These are phyloP conservation scores for Anas platyrhynchos DNA, from an alignment of 2,113 vertebrate genomes.

Conservation along the genomic window DNA sequence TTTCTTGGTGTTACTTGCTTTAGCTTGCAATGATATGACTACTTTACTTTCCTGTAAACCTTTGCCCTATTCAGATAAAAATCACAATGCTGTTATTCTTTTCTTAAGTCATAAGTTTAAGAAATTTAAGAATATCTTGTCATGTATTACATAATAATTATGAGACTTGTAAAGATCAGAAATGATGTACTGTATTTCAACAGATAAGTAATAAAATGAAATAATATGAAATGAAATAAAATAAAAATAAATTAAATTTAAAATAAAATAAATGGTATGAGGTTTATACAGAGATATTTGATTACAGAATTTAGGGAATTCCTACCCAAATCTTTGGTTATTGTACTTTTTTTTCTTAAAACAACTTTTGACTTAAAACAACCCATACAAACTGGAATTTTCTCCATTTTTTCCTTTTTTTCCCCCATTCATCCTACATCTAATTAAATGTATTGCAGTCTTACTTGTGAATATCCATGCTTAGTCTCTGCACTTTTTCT, in stretches of 20 bases:
- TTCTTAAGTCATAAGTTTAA: background rate
- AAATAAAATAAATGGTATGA: background rate
- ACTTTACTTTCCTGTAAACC: background rate
- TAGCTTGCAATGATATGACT: background rate
- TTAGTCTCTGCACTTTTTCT: background rate
- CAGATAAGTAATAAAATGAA: background rate
- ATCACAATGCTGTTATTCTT: background rate
- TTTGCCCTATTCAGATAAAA: background rate
- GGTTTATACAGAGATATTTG: background rate
- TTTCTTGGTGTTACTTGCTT: background rate
- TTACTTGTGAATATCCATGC: background rate
- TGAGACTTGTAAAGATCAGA: background rate
- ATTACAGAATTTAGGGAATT: background rate
- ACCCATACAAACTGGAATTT: background rate
- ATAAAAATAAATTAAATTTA: background rate
- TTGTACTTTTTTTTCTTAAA: background rate
- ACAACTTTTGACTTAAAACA: too few species aligned
- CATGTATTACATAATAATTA: background rate
- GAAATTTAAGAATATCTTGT: background rate
- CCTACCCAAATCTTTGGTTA: background rate
- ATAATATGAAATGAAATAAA: background rate
- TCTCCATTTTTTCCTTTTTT: background rate
- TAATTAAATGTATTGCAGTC: background rate
- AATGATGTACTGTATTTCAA: background rate
- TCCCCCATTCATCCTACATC: background rate